A percentile compares a stretch with the other conserved stretches of the same genome.
Conservation (phyloP, 2,888 invertebrate genomes). For the Apodemia hepburni region DNA sequence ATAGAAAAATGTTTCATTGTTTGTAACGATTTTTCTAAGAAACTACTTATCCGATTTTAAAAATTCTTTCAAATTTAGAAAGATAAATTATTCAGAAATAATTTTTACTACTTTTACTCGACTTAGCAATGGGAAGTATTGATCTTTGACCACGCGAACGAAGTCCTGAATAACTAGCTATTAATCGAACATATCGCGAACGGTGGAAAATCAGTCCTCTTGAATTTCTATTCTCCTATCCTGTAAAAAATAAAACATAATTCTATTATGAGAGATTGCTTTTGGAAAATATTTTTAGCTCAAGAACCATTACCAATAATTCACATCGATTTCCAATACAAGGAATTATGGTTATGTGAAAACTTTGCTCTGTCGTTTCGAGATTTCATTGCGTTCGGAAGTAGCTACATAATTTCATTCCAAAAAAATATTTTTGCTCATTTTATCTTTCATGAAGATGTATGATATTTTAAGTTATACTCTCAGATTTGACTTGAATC, state of each 20-base stretch:
- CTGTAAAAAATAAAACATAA: not conserved
- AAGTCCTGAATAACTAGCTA: not conserved
- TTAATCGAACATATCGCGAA: not conserved
- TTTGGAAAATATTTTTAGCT: slow-evolving; percentile 1
- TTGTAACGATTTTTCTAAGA: not conserved
- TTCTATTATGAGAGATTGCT: not conserved
- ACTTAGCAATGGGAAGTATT: not conserved
- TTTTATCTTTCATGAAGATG: not conserved
- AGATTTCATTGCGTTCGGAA: slow-evolving; percentile 10
- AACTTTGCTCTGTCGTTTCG: slow-evolving; percentile 21
- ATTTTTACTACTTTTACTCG: too few relatives aligned
- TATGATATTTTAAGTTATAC: not conserved
- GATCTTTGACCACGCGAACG: too few relatives aligned
- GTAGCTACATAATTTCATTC: slow-evolving; percentile 9
- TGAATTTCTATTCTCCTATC: not conserved
- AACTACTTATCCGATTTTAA: not conserved
- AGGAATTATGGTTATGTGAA: slow-evolving; percentile 21
- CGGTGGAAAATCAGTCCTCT: not conserved
- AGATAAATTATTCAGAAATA: not conserved
- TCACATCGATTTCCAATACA: slow-evolving; percentile 26
- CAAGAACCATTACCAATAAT: slow-evolving; percentile 11
- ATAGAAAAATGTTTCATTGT: too few relatives aligned
- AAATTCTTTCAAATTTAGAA: too few relatives aligned
- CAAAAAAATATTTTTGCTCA: slow-evolving; percentile 2
- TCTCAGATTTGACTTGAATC: not conserved